Percentiles rank a stretch among this genome's conserved stretches.
These are phyloP conservation scores for Coecobrya sp. DNA, from an alignment of 2,888 invertebrate species.

Conservation along the genomic window DNA sequence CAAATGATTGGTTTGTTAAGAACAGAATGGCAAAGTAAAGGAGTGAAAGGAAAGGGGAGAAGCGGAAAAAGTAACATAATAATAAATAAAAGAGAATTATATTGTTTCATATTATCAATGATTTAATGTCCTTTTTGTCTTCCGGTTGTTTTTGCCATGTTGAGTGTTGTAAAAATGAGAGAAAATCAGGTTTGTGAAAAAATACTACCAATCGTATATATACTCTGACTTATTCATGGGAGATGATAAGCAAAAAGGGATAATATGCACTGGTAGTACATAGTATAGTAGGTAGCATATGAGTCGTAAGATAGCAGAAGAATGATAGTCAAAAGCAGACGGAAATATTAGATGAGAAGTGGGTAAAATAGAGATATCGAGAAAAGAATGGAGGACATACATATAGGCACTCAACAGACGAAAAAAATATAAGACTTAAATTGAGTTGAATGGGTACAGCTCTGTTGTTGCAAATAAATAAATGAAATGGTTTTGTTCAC, in stretches of 20 bases:
- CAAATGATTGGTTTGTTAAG: conserved; percentile 43
- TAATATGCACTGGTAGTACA: background rate
- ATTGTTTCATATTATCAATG: conserved; percentile 33
- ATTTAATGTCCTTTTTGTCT: conserved; percentile 22
- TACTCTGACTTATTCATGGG: conserved; percentile 39
- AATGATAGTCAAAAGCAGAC: conserved; percentile 27
- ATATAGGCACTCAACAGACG: conserved; percentile 4
- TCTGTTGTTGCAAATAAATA: background rate
- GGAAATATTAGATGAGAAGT: conserved; percentile 37
- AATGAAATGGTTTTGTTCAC: conserved; percentile 1
- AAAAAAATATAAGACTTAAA: background rate
- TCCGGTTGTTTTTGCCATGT: conserved; percentile 24
- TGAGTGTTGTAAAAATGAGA: background rate
- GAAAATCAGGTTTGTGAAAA: conserved; percentile 14
- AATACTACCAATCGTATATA: background rate
- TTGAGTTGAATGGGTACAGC: conserved; percentile 5
- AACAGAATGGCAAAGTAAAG: background rate
- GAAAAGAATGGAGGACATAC: conserved; percentile 4
- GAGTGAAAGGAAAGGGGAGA: conserved; percentile 1
- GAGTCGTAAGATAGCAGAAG: background rate
- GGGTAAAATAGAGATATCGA: conserved; percentile 28
- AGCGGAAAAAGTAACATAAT: conserved; percentile 9
- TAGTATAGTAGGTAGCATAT: too few species aligned
- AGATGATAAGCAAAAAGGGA: background rate
- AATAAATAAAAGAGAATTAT: conserved; percentile 23